These are phyloP conservation scores for Dicentrarchus labrax DNA, from an alignment of 2,113 vertebrate species.

Conservation along the genomic window DNA sequence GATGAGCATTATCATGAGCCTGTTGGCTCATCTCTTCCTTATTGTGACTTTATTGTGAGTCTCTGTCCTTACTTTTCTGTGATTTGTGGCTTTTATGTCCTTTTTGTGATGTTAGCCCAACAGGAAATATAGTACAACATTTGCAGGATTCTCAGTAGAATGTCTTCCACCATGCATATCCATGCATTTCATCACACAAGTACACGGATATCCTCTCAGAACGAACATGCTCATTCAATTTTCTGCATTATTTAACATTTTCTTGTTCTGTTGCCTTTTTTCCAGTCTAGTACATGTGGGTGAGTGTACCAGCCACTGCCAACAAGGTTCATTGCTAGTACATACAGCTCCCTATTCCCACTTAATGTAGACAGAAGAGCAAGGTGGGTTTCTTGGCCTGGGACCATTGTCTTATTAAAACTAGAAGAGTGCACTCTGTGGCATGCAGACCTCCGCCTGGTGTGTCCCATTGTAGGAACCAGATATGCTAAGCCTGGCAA, in stretches of 20 bases:
- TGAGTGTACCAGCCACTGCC: slow-evolving; percentile 39
- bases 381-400: slow-evolving; percentile 27
- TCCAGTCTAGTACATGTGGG: slow-evolving; percentile 35
- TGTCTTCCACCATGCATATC: slow-evolving; percentile 5
- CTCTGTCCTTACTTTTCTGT: slow-evolving; percentile 20
- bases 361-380: slow-evolving; percentile 21
- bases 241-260: slow-evolving; percentile 67
- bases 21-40: slow-evolving; percentile 3
- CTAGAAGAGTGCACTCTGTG: not conserved
- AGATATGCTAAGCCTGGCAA: too few relatives aligned
- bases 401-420: slow-evolving; percentile 43
- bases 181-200: slow-evolving; percentile 32
- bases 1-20: not conserved
- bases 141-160: slow-evolving; percentile 43
- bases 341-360: slow-evolving; percentile 41
- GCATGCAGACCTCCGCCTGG: too few relatives aligned
- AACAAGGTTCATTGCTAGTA: slow-evolving; percentile 8
- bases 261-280: slow-evolving; percentile 33
- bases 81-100: slow-evolving; percentile 40
- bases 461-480: too few relatives aligned
- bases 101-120: slow-evolving; percentile 25
- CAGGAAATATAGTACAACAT: slow-evolving; percentile 53
- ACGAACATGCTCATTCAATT: slow-evolving; percentile 39
- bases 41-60: slow-evolving; percentile 9
- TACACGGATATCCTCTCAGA: slow-evolving; percentile 26